Base-by-base conservation (phyloP, 2,888 invertebrate genomes). In the Synanthedon tipuliformis region DNA sequence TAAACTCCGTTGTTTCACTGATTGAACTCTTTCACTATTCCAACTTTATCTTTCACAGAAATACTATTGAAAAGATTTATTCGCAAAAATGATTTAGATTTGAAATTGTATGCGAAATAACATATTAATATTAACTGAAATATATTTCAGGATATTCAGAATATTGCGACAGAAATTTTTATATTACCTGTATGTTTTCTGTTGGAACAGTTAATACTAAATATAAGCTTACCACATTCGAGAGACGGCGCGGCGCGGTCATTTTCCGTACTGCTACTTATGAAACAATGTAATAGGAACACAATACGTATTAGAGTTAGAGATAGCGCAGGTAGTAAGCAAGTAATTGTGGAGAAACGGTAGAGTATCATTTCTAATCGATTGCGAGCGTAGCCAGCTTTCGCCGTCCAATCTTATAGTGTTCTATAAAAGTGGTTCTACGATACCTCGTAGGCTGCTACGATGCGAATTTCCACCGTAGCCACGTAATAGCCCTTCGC, bases 401-500 rank as follows among this genome's bases (percentile, higher is more conserved):
- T 64, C 61, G 62, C 63, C 61, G 63, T 71, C 65, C 75, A 73
- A 75, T 75, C 69, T 73, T 52, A 59, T 57, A 56, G 57, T 57
- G 66, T 67, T 66, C 71, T 68, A 79, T 78, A 79, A 80, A 81
- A 81, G 78, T 78, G 69, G 72, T 66, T 70, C 69, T 53, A 65
- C 69, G 73, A 78, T 79, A 76, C 71, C 64, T 62, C 59, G 65
- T 71, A 75, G 73, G 71, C 70, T 70, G 60, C 69, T 64, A 59
- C 71, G 74, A 75, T 78, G 78, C 76, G 82, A 81, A 81, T 81
- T 78, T 83, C 77, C 77, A 77, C 64, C 72, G 69, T 65, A 75
- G 68, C 66, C 64, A 64, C 69, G 75, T 86, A 86, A 86, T 86
- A 85, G 85, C 75, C 84, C 79, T 79, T 81, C 80, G 75, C 69